Evolutionary conservation across 2,888 invertebrate genomes (phyloP).

Genomic region (Orthosia cruda): DNA sequence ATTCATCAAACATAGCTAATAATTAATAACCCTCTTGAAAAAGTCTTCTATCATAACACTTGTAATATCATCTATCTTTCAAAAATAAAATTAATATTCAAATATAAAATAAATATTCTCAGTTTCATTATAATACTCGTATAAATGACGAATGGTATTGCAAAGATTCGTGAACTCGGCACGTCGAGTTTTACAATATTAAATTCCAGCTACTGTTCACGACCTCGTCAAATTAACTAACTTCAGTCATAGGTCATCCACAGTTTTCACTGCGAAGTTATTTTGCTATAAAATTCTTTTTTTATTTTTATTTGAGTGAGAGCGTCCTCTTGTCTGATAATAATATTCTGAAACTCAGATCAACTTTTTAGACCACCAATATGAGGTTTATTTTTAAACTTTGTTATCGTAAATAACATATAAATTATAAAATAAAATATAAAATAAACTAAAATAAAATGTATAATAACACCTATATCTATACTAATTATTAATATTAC

Average conservation of each 20-base stretch:
- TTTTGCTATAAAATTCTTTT: not conserved
- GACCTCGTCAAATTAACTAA: slow-evolving; percentile 9
- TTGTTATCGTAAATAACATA: too few relatives aligned
- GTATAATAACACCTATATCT: too few relatives aligned
- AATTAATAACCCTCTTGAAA: too few relatives aligned
- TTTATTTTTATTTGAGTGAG: not conserved
- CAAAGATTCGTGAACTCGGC: not conserved
- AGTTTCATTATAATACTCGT: not conserved
- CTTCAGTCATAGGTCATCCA: not conserved
- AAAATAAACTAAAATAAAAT: too few relatives aligned
- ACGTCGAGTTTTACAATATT: slow-evolving; percentile 3
- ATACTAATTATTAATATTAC: too few relatives aligned
- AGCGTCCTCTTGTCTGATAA: not conserved
- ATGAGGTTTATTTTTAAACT: too few relatives aligned
- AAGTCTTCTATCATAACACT: too few relatives aligned
- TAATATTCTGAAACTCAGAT: not conserved
- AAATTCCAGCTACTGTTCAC: slow-evolving; percentile 30
- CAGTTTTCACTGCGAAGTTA: not conserved
- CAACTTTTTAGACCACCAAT: too few relatives aligned
- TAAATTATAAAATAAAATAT: too few relatives aligned
- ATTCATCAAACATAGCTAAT: too few relatives aligned
- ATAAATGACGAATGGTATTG: slow-evolving; percentile 9
- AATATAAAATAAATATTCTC: not conserved
- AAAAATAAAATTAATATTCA: not conserved
- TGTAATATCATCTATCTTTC: too few relatives aligned